phyloP scores from a whole-genome alignment of 2,888 invertebrate genomes.

The Quadriops clusia region DNA sequence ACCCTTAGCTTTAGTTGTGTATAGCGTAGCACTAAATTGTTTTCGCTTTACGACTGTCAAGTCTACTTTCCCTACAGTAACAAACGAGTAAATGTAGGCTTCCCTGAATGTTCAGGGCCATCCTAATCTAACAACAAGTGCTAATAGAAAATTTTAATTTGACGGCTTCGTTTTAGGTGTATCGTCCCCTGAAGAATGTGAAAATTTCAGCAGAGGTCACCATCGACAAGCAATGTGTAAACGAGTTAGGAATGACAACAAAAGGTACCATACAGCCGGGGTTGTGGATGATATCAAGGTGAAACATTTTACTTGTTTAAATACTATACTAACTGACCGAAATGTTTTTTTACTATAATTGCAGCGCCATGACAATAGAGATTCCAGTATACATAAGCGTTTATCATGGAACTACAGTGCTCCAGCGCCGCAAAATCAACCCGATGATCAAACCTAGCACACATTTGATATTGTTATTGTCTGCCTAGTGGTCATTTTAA shows the following conservation, averaged over 20 bases:
- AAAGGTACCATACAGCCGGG: conserved; percentile 53
- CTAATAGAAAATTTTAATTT: no score
- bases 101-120: conserved; percentile 9
- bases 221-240: conserved; percentile 38
- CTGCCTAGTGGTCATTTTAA: conserved; percentile 17
- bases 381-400: conserved; percentile 46
- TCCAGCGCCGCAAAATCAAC: conserved; percentile 14
- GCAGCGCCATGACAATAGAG: conserved; percentile 39
- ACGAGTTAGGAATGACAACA: conserved; percentile 37
- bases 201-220: conserved; percentile 34
- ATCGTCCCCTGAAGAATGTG: conserved; percentile 29
- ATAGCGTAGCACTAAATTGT: neutral
- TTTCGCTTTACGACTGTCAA: neutral
- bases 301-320: conserved; percentile 11
- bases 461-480: conserved; percentile 17
- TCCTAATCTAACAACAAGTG: neutral
- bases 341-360: no score
- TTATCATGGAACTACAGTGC: conserved; percentile 44
- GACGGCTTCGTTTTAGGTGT: conserved; percentile 30
- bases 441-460: conserved; percentile 36
- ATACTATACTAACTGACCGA: neutral
- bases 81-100: conserved; percentile 7
- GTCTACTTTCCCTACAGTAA: conserved; percentile 5
- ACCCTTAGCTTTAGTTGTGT: neutral
- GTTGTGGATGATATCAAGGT: conserved; percentile 51